Percentiles rank a stretch among this genome's conserved stretches.
Conservation (phyloP, 1,140 invertebrate genomes). For the Proctacanthus coquilletti region DNA sequence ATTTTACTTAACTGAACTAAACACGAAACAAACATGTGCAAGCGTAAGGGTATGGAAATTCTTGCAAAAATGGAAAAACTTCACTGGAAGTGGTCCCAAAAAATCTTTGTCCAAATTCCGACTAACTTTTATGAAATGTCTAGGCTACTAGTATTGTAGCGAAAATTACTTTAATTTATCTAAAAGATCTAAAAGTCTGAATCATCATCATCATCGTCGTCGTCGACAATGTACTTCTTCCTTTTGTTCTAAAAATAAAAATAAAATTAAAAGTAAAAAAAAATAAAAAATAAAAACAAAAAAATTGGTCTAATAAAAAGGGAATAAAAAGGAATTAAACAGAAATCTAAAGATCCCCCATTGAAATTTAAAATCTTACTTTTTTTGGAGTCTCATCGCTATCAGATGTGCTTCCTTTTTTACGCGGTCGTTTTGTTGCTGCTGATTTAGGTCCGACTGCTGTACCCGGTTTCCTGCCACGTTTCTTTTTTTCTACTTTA, state of each 20-base stretch:
- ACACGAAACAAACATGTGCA: not conserved
- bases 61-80: not conserved
- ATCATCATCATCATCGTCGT: constrained; percentile 16
- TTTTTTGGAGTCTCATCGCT: constrained; percentile 6
- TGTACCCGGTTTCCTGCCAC: not conserved
- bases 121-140: not conserved
- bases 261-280: not conserved
- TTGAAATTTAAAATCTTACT: not conserved
- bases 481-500: not conserved
- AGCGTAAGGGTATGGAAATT: not conserved
- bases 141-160: too few species aligned
- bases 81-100: not conserved
- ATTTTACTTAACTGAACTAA: not conserved
- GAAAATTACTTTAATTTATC: too few species aligned
- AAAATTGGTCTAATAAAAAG: not conserved
- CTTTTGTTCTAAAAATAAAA: not conserved
- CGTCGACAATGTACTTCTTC: not conserved
- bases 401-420: constrained; percentile 12
- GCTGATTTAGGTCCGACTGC: not conserved
- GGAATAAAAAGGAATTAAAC: not conserved
- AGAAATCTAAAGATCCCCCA: too few species aligned
- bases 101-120: not conserved
- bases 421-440: constrained; percentile 14
- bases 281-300: not conserved
- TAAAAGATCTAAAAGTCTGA: constrained; percentile 18